Base-by-base conservation (phyloP, 2,113 vertebrate species). In the Callorhinus ursinus region DNA sequence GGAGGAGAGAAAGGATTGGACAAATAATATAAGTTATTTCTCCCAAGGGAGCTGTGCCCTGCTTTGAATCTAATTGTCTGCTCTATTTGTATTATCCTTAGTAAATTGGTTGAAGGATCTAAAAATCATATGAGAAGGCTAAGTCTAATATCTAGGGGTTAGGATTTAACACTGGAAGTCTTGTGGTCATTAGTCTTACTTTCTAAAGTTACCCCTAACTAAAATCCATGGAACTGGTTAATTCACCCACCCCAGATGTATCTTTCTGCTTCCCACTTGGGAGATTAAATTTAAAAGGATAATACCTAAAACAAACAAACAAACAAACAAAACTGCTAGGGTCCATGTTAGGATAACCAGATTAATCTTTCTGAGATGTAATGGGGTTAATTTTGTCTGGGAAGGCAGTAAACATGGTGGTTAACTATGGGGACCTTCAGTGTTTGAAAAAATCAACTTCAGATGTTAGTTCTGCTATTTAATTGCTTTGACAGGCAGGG, bases 11-110 rank as follows among this genome's bases (percentile, higher is more conserved):
- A 46, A 59, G 80, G 82, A 59, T 26, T 95, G 63, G 84, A 24
- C 0, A 33, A 84, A 93, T 92, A 76, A 88, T 85, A 63, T 39
- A 92, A 93, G 76, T 79, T 88, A 59, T 79, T 84, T 95, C 90
- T 96, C 76, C 67, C 76, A 31, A 59, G 87, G n/a, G 86, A 81
- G 51, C 53, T 92, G 94, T 74, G 74, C 33, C 94, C 93, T 88
- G n/a, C 67, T 85, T 84, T 77, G 92, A 93, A 93, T 96, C 93
- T 97, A 97, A 97, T 97, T 81, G 93, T 93, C 80, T 77, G 28
- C 76, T 63, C 71, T 36, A 28, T 92, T 92, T 65, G 63, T 90
- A 88, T 96, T 97, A 69, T 92, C 46, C 86, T 90, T 92, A 88
- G 80, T 80, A 97, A 93, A 95, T 80, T 67, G 16, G 42, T 33